Base-by-base conservation (phyloP, 2,888 invertebrate species). In the Syritta pipiens region DNA sequence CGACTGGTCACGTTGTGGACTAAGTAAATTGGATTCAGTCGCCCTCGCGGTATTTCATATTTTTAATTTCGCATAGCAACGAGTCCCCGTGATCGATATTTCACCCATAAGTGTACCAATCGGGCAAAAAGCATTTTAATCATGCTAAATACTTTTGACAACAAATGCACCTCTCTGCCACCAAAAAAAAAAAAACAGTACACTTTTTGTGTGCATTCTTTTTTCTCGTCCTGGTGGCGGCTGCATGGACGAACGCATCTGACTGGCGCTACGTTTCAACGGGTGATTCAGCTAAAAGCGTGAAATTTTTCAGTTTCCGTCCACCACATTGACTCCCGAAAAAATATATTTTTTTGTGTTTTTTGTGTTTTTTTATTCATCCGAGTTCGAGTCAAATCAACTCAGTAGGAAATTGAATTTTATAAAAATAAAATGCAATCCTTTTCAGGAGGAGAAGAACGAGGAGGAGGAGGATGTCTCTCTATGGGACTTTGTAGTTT, bases 81-180 rank as follows among this genome's bases (percentile, higher is more conserved):
- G 35, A 48, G 35, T 55, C 19, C 24, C 19, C 19, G 32, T 65
- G 65, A 55, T 65, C 65, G 12, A 65, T 55, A 55, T 65, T 46
- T 5, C 20, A 44, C 22, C 42, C 35, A 24, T 24, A 55, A 46
- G 53, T 53, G 44, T 48, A 48, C 37, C 67, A 67, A 67, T 67
- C 57, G 37, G 28, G 6, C 37, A 48, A 67, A 67, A 57, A 67
- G 57, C 67, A 57, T 37, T 67, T 67, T 67, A 67, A 67, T 67
- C 57, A 67, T 28, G 37, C 46, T 67, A 48, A 67, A 57, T 57
- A 30, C 48, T 37, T 14, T 19, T 26, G 26, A 57, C 57, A 44
- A 10, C 32, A 32, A 63, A 40, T 63, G 28, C 30, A 42, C 14
- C 22, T 51, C 42, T 22, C 30, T 17, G 42, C 14, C 44, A n/a